phyloP scores from a whole-genome alignment of 2,113 vertebrate species.

The Saimiri boliviensis region DNA sequence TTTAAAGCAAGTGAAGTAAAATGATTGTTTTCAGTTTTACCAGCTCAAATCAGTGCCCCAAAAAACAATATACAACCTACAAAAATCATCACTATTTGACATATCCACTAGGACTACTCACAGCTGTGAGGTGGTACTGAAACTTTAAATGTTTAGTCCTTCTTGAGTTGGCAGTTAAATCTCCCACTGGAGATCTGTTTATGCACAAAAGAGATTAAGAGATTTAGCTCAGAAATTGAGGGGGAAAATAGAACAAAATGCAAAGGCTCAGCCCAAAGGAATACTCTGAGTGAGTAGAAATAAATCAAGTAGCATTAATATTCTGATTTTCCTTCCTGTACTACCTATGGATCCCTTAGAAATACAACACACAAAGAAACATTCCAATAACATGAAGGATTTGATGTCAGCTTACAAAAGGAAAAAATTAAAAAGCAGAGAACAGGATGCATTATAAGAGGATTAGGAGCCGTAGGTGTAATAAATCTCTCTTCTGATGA shows the following conservation, averaged over 20 bases:
- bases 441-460: background rate
- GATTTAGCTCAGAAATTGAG: slow-evolving; percentile 24
- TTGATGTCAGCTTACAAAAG: background rate
- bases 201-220: slow-evolving; percentile 57
- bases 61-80: slow-evolving; percentile 32
- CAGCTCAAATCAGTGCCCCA: slow-evolving; percentile 2
- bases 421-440: background rate
- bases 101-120: background rate
- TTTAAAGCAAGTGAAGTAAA: slow-evolving; percentile 30
- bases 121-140: background rate
- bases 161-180: slow-evolving; percentile 37
- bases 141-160: slow-evolving; percentile 42
- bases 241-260: slow-evolving; percentile 1
- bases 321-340: slow-evolving; percentile 40
- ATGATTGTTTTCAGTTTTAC: slow-evolving; percentile 7
- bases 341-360: slow-evolving; percentile 37
- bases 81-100: slow-evolving; percentile 5
- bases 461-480: slow-evolving; percentile 16
- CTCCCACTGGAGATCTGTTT: background rate
- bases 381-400: background rate
- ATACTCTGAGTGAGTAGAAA: slow-evolving; percentile 61
- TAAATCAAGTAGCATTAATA: slow-evolving; percentile 46
- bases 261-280: slow-evolving; percentile 30
- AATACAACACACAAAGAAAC: slow-evolving; percentile 47
- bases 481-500: slow-evolving; percentile 52